Evolutionary conservation across 2,113 vertebrate species (phyloP).

Genomic region (Microtus oregoni): DNA sequence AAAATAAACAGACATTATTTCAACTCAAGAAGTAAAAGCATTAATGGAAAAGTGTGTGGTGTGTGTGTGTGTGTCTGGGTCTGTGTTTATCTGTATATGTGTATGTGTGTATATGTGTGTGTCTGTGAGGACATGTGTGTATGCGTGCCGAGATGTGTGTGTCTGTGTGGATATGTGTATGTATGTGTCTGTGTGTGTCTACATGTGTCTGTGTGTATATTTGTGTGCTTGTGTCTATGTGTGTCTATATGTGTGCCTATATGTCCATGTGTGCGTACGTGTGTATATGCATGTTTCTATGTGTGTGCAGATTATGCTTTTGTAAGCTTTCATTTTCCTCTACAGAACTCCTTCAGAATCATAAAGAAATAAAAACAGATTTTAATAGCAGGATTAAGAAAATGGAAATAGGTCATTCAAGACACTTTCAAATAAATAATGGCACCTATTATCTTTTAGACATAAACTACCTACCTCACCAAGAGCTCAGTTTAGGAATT

Average conservation of each 20-base stretch:
- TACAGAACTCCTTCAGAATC: constrained; percentile 2
- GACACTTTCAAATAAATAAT: constrained; percentile 21
- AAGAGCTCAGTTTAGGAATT: neutral
- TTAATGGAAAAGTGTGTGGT: neutral
- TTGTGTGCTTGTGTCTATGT: neutral
- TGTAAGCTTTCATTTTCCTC: constrained; percentile 36
- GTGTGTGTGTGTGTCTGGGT: neutral
- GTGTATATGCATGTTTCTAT: neutral
- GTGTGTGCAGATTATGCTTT: neutral
- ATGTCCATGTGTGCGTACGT: neutral
- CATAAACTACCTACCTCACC: neutral
- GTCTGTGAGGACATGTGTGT: no score
- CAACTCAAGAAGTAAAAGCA: constrained; percentile 15
- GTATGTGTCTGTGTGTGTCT: neutral
- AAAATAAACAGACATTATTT: constrained; percentile 50
- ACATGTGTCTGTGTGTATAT: neutral
- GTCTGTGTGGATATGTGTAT: neutral
- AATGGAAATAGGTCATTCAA: constrained; percentile 34
- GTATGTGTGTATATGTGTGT: neutral
- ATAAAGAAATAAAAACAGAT: neutral
- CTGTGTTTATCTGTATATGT: neutral
- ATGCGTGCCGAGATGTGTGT: neutral
- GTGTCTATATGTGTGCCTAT: neutral
- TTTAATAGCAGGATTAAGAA: constrained; percentile 40
- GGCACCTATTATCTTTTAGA: constrained; percentile 26